These are phyloP conservation scores for Hyalella azteca DNA, from an alignment of 2,888 invertebrate genomes.

Conservation along the genomic window DNA sequence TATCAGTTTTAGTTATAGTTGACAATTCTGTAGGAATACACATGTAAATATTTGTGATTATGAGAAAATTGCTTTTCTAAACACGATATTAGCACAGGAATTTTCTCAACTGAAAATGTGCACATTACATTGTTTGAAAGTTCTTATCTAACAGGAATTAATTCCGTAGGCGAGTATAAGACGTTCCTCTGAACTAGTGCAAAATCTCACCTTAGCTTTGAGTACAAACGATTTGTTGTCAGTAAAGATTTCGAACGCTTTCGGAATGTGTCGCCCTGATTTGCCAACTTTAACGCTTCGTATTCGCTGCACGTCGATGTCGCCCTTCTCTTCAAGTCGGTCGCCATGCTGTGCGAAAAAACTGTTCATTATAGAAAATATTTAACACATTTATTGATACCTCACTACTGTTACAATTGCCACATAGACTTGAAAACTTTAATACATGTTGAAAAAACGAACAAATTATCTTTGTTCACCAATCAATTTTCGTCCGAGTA, in stretches of 20 bases:
- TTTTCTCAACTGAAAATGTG: no score
- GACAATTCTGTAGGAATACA: no score
- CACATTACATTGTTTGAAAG: no score
- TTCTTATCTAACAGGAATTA: not conserved
- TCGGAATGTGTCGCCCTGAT: conserved; percentile 89
- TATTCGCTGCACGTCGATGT: conserved; percentile 88
- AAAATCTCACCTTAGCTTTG: conserved; percentile 74
- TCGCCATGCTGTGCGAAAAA: conserved; percentile 73
- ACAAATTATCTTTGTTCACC: not conserved
- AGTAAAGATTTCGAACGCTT: conserved; percentile 96
- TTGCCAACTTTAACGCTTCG: conserved; percentile 92
- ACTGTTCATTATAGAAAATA: not conserved
- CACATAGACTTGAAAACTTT: not conserved
- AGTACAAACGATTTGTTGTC: conserved; percentile 86
- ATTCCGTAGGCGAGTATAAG: no score
- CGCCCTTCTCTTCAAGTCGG: conserved; percentile 63
- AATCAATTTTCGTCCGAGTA: not conserved
- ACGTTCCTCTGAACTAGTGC: not conserved
- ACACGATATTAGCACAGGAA: no score
- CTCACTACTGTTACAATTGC: not conserved
- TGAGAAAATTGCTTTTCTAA: no score
- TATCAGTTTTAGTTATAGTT: no score
- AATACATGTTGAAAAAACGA: no score
- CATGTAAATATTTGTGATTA: no score
- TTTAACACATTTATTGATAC: not conserved